Percentiles rank a stretch among this genome's conserved stretches.
Evolutionary conservation across 2,888 invertebrate species (phyloP).

Genomic region (Neoscelio sp.): DNA sequence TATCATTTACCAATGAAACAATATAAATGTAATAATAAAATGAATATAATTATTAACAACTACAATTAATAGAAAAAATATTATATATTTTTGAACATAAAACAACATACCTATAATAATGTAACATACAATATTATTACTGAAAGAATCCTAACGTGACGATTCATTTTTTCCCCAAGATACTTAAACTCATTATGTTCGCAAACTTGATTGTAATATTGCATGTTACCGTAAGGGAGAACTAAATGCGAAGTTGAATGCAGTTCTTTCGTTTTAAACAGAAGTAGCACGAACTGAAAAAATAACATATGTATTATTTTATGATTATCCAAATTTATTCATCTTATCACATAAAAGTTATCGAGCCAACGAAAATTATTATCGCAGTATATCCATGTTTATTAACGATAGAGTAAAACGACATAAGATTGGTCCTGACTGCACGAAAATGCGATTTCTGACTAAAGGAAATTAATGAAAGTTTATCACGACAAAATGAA

Average conservation of each 20-base stretch:
- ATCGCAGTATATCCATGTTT: neutral
- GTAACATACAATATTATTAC: neutral
- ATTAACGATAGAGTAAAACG: neutral
- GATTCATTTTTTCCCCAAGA: slow-evolving; percentile 3
- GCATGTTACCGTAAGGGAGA: slow-evolving; percentile 19
- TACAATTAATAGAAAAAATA: too few species aligned
- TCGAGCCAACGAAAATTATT: slow-evolving; percentile 6
- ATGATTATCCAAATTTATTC: slow-evolving; percentile 39
- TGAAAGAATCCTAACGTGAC: neutral
- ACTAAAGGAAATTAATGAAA: too few species aligned
- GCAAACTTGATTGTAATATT: slow-evolving; percentile 38
- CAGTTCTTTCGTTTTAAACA: neutral
- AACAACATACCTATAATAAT: too few species aligned
- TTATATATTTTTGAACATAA: too few species aligned
- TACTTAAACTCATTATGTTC: slow-evolving; percentile 16
- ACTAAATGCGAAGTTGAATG: neutral
- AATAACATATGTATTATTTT: slow-evolving; percentile 17
- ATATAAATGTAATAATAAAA: too few species aligned
- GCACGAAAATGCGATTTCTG: neutral
- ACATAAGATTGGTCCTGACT: neutral
- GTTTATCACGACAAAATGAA: too few species aligned
- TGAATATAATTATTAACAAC: too few species aligned
- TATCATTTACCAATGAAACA: too few species aligned
- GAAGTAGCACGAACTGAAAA: slow-evolving; percentile 13
- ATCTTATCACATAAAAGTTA: slow-evolving; percentile 14